Conservation (phyloP, 2,797 vertebrate species). For the Antrozous pallidus region DNA sequence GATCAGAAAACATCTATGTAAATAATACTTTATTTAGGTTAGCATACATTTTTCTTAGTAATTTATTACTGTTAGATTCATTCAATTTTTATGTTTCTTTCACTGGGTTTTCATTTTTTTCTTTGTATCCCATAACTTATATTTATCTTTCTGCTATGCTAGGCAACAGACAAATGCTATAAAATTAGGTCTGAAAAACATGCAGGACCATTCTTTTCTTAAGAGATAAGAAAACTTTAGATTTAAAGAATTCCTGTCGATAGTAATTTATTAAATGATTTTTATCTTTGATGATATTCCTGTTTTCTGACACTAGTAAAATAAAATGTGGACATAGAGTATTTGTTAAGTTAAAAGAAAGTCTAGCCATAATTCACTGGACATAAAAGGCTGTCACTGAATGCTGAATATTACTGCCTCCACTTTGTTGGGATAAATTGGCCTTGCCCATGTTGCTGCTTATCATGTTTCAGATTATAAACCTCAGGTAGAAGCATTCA, state of each 20-base stretch:
- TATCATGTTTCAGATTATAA: not conserved
- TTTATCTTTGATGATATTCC: constrained; percentile 18
- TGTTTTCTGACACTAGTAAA: constrained; percentile 1
- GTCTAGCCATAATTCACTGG: not conserved
- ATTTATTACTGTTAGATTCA: not conserved
- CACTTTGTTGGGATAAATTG: not conserved
- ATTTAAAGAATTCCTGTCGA: not conserved
- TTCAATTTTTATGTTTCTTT: constrained; percentile 5
- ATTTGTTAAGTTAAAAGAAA: constrained; percentile 17
- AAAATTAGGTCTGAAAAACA: not conserved
- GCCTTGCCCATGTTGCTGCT: not conserved
- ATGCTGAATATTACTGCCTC: not conserved
- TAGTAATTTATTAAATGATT: constrained; percentile 49
- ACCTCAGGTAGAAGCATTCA: not conserved
- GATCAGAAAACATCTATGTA: not conserved
- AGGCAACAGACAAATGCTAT: not conserved
- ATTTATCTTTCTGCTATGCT: constrained; percentile 12
- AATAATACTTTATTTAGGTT: not conserved
- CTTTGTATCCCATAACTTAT: not conserved
- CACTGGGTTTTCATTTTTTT: not conserved
- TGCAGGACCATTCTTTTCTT: not conserved
- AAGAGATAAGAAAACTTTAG: not conserved
- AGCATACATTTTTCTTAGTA: not conserved
- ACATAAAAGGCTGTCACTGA: not conserved
- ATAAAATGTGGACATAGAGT: not conserved